A percentile compares a stretch with the other conserved stretches of the same genome.
Conservation (phyloP, 2,888 invertebrate genomes). For the Diaphora mendica region DNA sequence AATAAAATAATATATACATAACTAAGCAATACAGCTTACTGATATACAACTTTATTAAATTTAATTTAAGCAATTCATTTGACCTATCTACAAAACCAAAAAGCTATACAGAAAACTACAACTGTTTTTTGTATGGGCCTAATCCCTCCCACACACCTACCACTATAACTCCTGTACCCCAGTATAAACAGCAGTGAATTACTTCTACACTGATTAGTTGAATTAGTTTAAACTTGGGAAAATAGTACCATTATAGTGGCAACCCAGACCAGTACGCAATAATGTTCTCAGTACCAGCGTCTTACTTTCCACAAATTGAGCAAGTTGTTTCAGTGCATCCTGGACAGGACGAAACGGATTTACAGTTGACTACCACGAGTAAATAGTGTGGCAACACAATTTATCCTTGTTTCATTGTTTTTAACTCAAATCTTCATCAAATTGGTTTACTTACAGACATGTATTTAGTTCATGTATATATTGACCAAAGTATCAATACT, state of each 20-base stretch:
- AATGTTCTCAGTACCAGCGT: constrained; percentile 31
- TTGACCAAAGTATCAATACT: too few species aligned
- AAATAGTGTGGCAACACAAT: constrained; percentile 24
- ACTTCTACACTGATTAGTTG: too few species aligned
- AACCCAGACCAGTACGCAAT: not conserved
- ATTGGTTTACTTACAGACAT: not conserved
- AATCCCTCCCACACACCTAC: too few species aligned
- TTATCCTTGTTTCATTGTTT: constrained; percentile 16
- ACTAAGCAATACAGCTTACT: not conserved
- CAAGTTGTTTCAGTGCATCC: constrained; percentile 28
- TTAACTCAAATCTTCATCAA: constrained; percentile 9
- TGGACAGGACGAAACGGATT: constrained; percentile 34
- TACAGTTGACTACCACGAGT: constrained; percentile 37
- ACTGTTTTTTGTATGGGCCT: too few species aligned
- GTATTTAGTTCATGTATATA: too few species aligned
- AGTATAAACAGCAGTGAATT: too few species aligned
- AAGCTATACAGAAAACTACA: too few species aligned
- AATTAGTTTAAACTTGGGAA: too few species aligned
- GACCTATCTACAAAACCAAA: too few species aligned
- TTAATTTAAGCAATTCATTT: too few species aligned
- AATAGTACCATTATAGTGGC: not conserved
- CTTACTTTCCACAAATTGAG: constrained; percentile 46
- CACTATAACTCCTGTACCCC: too few species aligned
- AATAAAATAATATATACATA: not conserved
- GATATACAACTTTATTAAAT: too few species aligned